A percentile compares a stretch with the other conserved stretches of the same genome.
These are phyloP conservation scores for Oophaga pumilio DNA, from an alignment of 2,113 vertebrate genomes.

Conservation along the genomic window DNA sequence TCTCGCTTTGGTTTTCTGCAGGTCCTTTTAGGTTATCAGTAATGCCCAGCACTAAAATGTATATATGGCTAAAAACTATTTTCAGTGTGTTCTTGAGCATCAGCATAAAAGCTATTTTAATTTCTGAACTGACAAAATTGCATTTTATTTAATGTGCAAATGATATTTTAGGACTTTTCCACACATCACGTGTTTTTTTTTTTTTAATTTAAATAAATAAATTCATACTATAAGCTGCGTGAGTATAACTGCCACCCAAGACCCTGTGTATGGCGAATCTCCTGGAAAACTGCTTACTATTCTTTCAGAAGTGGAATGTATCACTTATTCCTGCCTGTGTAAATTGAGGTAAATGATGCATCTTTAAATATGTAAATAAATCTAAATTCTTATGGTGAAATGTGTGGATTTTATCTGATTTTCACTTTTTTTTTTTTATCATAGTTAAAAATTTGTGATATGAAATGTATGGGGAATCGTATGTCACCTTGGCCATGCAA, in stretches of 20 bases:
- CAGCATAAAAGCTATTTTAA: background rate
- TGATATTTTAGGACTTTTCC: background rate
- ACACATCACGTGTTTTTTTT: constrained; percentile 1
- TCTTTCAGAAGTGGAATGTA: constrained; percentile 58
- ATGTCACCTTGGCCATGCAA: no score
- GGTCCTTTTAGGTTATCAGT: background rate
- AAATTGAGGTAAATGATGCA: constrained; percentile 67
- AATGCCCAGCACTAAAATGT: background rate
- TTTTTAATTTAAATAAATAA: no score
- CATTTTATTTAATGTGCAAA: background rate
- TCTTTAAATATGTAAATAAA: constrained; percentile 68
- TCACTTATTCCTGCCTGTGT: constrained; percentile 57
- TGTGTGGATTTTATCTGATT: background rate
- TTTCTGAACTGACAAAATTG: background rate
- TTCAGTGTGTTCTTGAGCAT: background rate
- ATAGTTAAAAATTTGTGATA: background rate
- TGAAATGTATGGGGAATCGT: no score
- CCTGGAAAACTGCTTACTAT: constrained; percentile 59
- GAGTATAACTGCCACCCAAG: background rate
- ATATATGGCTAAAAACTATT: background rate
- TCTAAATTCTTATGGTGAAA: constrained; percentile 58
- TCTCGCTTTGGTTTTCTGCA: background rate
- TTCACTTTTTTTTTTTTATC: background rate
- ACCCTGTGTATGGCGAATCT: constrained; percentile 51
- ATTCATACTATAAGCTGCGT: background rate